Evolutionary conservation across 2,797 vertebrate genomes (phyloP).

Genomic region (Botia almorhae): DNA sequence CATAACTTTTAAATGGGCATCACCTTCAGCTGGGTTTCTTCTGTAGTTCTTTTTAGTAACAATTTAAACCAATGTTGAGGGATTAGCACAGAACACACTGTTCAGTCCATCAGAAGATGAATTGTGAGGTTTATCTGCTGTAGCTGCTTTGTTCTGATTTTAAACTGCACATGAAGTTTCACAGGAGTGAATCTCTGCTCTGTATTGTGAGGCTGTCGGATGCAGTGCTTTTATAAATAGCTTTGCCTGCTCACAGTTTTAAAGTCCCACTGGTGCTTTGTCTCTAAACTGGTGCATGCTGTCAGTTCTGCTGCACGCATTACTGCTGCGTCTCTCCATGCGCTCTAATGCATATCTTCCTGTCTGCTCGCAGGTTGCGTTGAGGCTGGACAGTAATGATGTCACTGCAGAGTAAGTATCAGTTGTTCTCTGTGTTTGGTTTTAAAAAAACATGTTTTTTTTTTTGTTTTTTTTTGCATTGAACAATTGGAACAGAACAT

Average conservation of each 20-base stretch:
- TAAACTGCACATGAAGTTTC: conserved; percentile 15
- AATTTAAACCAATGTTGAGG: not conserved
- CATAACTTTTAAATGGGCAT: not conserved
- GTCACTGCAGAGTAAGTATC: conserved; percentile 77
- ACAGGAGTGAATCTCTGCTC: not conserved
- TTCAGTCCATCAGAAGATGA: conserved; percentile 17
- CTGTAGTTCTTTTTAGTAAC: conserved; percentile 4
- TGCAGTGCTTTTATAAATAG: conserved; percentile 50
- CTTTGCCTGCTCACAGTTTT: conserved; percentile 38
- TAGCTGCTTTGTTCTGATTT: not conserved
- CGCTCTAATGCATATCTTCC: conserved; percentile 41
- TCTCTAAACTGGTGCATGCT: conserved; percentile 44
- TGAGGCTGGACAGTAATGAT: conserved; percentile 68
- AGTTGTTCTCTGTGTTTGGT: not conserved
- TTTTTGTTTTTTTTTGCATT: not conserved
- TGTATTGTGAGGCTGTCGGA: conserved; percentile 26
- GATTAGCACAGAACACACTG: not conserved
- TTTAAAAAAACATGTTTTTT: not conserved
- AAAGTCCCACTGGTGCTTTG: conserved; percentile 36
- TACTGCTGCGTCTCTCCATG: conserved; percentile 9
- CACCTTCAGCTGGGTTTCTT: not conserved
- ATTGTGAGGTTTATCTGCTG: not conserved
- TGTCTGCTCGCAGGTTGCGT: conserved; percentile 51
- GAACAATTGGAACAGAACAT: not conserved
- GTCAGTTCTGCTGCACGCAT: conserved; percentile 28